These are phyloP conservation scores for Stenichneumon culpator DNA, from an alignment of 2,888 invertebrate species.

Conservation along the genomic window DNA sequence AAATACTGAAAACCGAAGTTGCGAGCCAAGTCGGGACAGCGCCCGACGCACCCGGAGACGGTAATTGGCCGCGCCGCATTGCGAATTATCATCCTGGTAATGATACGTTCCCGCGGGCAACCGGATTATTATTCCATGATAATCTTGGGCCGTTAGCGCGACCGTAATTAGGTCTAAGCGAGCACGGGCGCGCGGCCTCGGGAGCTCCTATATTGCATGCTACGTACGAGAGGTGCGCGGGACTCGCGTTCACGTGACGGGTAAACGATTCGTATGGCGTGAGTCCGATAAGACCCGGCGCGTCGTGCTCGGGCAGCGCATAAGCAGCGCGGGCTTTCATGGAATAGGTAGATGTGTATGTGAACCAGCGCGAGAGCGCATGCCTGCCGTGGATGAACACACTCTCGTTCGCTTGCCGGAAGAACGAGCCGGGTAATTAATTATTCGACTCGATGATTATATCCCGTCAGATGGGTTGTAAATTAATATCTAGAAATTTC, in stretches of 20 bases:
- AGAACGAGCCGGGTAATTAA: constrained; percentile 58
- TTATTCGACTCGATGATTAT: constrained; percentile 43
- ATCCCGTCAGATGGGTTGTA: constrained; percentile 29
- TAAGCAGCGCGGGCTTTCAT: constrained; percentile 39
- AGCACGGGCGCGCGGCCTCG: constrained; percentile 38
- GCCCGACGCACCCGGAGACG: constrained; percentile 46
- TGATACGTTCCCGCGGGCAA: constrained; percentile 68
- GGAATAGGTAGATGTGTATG: constrained; percentile 35
- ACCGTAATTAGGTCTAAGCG: constrained; percentile 69
- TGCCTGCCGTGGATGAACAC: background rate
- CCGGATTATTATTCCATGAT: constrained; percentile 69
- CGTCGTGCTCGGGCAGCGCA: constrained; percentile 52
- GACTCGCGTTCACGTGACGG: constrained; percentile 65
- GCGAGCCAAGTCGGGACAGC: constrained; percentile 30
- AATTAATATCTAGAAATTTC: constrained; percentile 55
- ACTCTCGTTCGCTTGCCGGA: constrained; percentile 60
- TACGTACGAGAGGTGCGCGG: constrained; percentile 52
- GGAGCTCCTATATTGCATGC: constrained; percentile 23
- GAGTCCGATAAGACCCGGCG: constrained; percentile 65
- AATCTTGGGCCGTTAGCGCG: constrained; percentile 69
- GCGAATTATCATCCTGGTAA: constrained; percentile 69
- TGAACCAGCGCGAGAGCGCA: background rate
- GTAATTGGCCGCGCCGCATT: constrained; percentile 69
- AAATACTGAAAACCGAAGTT: constrained; percentile 58
- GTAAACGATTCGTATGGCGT: constrained; percentile 69